Evolutionary conservation across 2,113 vertebrate species (phyloP).

Genomic region (Misgurnus anguillicaudatus): DNA sequence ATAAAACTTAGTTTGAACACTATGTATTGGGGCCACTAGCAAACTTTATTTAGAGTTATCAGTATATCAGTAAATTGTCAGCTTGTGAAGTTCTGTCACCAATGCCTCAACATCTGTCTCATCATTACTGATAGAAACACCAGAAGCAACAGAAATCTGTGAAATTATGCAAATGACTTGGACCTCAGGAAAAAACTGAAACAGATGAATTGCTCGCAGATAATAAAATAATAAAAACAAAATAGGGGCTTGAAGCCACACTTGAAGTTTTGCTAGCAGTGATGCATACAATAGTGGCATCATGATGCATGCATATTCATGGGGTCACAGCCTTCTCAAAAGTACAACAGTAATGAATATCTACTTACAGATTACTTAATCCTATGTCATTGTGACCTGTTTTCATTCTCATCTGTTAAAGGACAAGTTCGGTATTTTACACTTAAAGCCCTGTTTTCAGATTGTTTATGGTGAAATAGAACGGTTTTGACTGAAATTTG

Average conservation of each 20-base stretch:
- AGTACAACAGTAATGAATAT: slow-evolving; percentile 26
- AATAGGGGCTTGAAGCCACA: slow-evolving; percentile 19
- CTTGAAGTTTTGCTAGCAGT: slow-evolving; percentile 38
- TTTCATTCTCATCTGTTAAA: no score
- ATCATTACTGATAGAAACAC: neutral
- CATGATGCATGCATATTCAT: slow-evolving; percentile 30
- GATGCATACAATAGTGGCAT: slow-evolving; percentile 29
- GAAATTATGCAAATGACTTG: slow-evolving; percentile 25
- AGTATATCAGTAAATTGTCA: neutral
- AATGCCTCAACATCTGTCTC: neutral
- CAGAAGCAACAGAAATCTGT: slow-evolving; percentile 18
- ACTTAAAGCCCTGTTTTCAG: no score
- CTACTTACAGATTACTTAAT: no score
- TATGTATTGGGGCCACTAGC: neutral
- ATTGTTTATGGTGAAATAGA: no score
- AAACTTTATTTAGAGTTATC: neutral
- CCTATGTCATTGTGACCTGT: no score
- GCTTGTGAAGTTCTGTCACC: slow-evolving; percentile 5
- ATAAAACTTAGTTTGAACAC: no score
- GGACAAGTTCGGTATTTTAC: no score
- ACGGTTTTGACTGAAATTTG: no score
- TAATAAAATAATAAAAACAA: slow-evolving; percentile 19
- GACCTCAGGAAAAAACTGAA: slow-evolving; percentile 1
- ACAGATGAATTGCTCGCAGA: slow-evolving; percentile 36
- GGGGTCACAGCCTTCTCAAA: neutral